A percentile compares a stretch with the other conserved stretches of the same genome.
Evolutionary conservation across 2,797 vertebrate species (phyloP).

Genomic region (Cichlasoma orientale): DNA sequence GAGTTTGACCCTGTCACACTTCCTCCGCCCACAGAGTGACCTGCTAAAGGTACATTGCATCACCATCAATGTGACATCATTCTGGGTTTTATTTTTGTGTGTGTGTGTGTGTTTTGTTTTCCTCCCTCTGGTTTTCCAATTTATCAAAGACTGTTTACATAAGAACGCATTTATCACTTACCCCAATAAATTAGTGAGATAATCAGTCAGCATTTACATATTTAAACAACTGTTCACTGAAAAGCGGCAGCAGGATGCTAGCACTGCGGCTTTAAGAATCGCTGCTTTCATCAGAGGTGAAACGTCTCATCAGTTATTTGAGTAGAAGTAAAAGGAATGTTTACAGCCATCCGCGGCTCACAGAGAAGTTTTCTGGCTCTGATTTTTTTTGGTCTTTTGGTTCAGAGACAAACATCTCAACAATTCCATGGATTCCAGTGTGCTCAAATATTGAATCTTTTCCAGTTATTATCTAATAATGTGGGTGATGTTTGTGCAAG

Average conservation of each 20-base stretch:
- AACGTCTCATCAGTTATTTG: background rate
- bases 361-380: background rate
- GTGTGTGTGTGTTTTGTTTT: background rate
- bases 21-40: conserved; percentile 4
- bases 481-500: background rate
- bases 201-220: background rate
- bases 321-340: background rate
- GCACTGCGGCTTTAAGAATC: background rate
- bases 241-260: background rate
- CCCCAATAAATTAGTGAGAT: background rate
- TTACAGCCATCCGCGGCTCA: background rate
- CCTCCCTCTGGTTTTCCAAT: background rate
- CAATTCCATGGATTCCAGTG: background rate
- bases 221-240: background rate
- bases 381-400: background rate
- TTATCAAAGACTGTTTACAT: background rate
- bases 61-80: background rate
- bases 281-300: background rate
- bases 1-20: conserved; percentile 31
- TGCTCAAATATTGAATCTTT: background rate
- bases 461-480: background rate
- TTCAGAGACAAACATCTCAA: background rate
- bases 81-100: background rate
- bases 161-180: background rate
- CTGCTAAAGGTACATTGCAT: conserved; percentile 24